Base-by-base conservation (phyloP, 1,140 invertebrate species). In the Apis dorsata region DNA sequence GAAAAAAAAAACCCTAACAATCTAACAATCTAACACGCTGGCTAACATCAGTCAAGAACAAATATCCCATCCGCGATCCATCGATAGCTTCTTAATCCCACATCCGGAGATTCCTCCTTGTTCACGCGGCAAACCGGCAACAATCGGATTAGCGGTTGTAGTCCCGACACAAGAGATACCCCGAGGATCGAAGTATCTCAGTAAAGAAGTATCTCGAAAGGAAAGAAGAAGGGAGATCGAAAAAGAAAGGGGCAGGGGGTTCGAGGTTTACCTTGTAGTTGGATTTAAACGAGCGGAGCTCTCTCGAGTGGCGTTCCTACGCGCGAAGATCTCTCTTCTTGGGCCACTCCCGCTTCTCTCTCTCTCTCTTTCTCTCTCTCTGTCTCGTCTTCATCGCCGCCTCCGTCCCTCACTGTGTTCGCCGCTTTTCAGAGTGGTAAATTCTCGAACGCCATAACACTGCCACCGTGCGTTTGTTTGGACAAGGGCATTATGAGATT, bases 401-500 rank as follows among this genome's bases (percentile, higher is more conserved):
- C 57, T 49, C 57, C 53, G 55, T 55, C 21, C 55, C 12, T 44
- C 55, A 24, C 28, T 55, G 17, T 19, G 34, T 76, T 60, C 72
- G 55, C 57, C 59, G 81, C 71, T 85, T 87, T 80, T 63, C 85
- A 63, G 73, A 86, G 87, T 88, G 87, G 87, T 87, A 90, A 89
- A 90, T 86, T 89, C 85, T 82, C 81, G 60, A 90, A 81, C 84
- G 82, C 81, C 86, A 86, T 90, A 89, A 88, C 85, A 89, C 69
- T 79, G 85, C 76, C 89, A 84, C 83, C 85, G 81, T 89, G 79
- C 79, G 89, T 90, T 90, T 90, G 88, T 90, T 90, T 90, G 79
- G 78, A 90, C 89, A 89, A 88, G 89, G 72, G 86, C 89, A 90
- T 90, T 90, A 90, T 90, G 90, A 90, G 90, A 90, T 89, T 90